Evolutionary conservation across 2,113 vertebrate genomes (phyloP).

Genomic region (Ammodytes dubius): DNA sequence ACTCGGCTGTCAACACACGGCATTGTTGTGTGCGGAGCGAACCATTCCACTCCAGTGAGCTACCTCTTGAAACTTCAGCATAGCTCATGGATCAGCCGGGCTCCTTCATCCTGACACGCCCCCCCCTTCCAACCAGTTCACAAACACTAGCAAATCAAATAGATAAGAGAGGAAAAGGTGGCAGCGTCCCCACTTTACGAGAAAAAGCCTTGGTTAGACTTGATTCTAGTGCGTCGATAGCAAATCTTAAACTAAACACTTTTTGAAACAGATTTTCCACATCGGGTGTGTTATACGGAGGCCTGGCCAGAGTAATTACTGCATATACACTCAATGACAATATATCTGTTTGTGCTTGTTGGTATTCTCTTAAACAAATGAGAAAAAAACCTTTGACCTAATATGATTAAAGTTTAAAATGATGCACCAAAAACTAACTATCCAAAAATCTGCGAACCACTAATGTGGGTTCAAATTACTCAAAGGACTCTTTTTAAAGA

Average conservation of each 20-base stretch:
- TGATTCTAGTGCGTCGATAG: neutral
- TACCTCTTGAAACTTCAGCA: constrained; percentile 72
- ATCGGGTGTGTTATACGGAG: too few relatives aligned
- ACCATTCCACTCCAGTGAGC: constrained; percentile 77
- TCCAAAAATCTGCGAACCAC: neutral
- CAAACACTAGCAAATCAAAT: constrained; percentile 49
- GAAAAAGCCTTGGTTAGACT: constrained; percentile 5
- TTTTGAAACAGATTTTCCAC: neutral
- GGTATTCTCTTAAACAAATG: neutral
- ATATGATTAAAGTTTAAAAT: constrained; percentile 4
- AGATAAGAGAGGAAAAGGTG: constrained; percentile 33
- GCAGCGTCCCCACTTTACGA: neutral
- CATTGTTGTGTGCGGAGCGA: constrained; percentile 71
- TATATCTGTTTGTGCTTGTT: neutral
- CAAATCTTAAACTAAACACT: neutral
- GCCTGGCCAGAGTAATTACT: too few relatives aligned
- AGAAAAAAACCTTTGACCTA: neutral
- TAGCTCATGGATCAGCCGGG: constrained; percentile 61
- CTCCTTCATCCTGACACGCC: constrained; percentile 43
- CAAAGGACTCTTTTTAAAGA: neutral
- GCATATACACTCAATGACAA: neutral
- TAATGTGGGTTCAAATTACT: constrained; percentile 33
- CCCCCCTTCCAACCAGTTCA: constrained; percentile 25
- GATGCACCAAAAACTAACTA: neutral
- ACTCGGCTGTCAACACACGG: constrained; percentile 78